phyloP scores from a whole-genome alignment of 2,797 vertebrate species.

The Epinephelus awoara region DNA sequence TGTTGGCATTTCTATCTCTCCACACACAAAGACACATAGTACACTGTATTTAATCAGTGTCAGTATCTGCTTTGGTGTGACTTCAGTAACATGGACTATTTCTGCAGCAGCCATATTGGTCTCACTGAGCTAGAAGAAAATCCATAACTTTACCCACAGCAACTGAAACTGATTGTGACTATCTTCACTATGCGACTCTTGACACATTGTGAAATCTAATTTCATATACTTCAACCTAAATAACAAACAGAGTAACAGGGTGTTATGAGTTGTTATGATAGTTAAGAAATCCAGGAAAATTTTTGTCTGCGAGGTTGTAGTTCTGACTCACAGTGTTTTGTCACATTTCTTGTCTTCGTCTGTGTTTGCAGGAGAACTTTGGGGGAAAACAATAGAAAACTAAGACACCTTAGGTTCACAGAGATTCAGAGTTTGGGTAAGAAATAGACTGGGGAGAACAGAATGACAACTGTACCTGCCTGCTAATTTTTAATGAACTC shows the following conservation, averaged over 20 bases:
- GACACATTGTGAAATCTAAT: constrained; percentile 31
- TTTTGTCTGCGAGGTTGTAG: constrained; percentile 22
- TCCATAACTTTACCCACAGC: constrained; percentile 48
- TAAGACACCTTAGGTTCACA: not conserved
- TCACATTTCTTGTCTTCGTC: constrained; percentile 15
- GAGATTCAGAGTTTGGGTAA: not conserved
- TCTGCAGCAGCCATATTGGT: constrained; percentile 28
- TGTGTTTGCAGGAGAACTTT: constrained; percentile 32
- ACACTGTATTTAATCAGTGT: constrained; percentile 36
- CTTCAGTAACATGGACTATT: constrained; percentile 30
- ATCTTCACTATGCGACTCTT: constrained; percentile 27
- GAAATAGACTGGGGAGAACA: constrained; percentile 18
- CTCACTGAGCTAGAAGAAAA: constrained; percentile 40
- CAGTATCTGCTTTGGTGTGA: constrained; percentile 36
- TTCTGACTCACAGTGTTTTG: constrained; percentile 29
- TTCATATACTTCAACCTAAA: constrained; percentile 7
- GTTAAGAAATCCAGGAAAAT: not conserved
- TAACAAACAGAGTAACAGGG: constrained; percentile 3
- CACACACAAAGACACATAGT: constrained; percentile 18
- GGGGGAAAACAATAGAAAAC: constrained; percentile 24
- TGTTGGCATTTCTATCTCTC: constrained; percentile 5
- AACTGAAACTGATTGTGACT: constrained; percentile 46
- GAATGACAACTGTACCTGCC: constrained; percentile 18
- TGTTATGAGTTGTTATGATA: constrained; percentile 11
- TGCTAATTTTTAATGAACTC: constrained; percentile 11